These are phyloP conservation scores for Amaurobius ferox DNA, from an alignment of 2,888 invertebrate genomes.

Conservation along the genomic window DNA sequence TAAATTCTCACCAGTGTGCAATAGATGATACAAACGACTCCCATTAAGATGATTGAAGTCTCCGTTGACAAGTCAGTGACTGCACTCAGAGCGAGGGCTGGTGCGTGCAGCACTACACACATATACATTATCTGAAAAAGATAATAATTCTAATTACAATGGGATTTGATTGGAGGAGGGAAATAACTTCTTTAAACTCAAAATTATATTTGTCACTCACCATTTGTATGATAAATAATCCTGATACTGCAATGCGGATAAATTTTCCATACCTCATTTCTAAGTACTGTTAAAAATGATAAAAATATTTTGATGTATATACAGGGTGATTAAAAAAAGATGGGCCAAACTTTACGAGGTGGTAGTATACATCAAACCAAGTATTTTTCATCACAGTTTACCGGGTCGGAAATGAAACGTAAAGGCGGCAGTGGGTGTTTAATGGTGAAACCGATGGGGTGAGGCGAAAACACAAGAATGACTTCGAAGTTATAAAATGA, in stretches of 20 bases:
- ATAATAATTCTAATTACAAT: neutral
- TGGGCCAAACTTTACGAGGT: no score
- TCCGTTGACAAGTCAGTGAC: constrained; percentile 24
- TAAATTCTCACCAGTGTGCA: constrained; percentile 1
- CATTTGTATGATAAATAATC: constrained; percentile 35
- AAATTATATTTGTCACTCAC: neutral
- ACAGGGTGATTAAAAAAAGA: no score
- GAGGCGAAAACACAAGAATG: no score
- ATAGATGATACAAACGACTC: constrained; percentile 27
- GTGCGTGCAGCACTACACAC: constrained; percentile 1
- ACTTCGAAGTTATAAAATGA: no score
- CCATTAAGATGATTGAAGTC: constrained; percentile 6
- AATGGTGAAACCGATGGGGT: no score
- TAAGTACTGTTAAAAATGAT: constrained; percentile 13
- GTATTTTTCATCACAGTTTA: no score
- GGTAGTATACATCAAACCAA: no score
- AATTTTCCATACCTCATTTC: constrained; percentile 44
- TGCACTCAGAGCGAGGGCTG: constrained; percentile 30
- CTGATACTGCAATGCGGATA: constrained; percentile 23
- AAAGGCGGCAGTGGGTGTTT: no score
- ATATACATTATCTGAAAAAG: constrained; percentile 23
- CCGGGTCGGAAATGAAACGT: no score
- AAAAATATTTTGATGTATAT: neutral
- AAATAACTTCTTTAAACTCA: neutral
- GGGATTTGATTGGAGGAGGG: no score